Base-by-base conservation (phyloP, 1,140 invertebrate genomes). In the Littorina saxatilis region DNA sequence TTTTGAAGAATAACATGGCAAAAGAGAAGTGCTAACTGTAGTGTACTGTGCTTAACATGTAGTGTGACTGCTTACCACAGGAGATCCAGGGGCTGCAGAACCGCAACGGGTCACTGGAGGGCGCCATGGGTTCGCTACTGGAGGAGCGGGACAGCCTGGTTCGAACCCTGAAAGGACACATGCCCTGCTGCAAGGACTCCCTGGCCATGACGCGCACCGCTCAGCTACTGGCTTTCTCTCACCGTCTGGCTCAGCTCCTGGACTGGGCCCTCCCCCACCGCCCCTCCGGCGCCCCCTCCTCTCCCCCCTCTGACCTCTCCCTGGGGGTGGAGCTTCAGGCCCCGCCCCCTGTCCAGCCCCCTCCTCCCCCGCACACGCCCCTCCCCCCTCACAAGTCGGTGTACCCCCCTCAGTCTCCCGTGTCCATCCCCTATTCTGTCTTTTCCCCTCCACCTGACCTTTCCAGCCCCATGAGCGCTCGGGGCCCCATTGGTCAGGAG, bases 111-210 rank as follows among this genome's bases (percentile, higher is more conserved):
- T 72, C 68, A 3, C 75, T 83, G 40, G 75, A 79, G 27, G 32
- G 72, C 2, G 83, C 83, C n/a, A 2, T 81, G 23, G 43, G 32
- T 7, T 72, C 76, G 52, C 52, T 86, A 27, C 47, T 68, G 39
- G 75, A 74, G 52, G 85, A 86, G 76, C 73, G 61, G 52, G 78
- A 82, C 7, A 55, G 78, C 27, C 72, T 86, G 40, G 73, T 81
- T 63, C 39, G 47, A 47, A 81, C 75, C n/a, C 74, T 86, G 37
- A 75, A 81, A 40, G 80, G 63, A 0, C 85, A 86, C 63, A 55
- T 86, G 7, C 74, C 77, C 52, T 35, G 72, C 29, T 86, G 85
- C 37, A 80, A 78, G 50, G 76, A 78, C 55, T 35, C 76, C 15
- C 13, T 58, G 27, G 76, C 76, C 76, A 63, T 78, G 32, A 39